Conservation (phyloP, 2,888 invertebrate genomes). For the Tricholauxania praeusta region DNA sequence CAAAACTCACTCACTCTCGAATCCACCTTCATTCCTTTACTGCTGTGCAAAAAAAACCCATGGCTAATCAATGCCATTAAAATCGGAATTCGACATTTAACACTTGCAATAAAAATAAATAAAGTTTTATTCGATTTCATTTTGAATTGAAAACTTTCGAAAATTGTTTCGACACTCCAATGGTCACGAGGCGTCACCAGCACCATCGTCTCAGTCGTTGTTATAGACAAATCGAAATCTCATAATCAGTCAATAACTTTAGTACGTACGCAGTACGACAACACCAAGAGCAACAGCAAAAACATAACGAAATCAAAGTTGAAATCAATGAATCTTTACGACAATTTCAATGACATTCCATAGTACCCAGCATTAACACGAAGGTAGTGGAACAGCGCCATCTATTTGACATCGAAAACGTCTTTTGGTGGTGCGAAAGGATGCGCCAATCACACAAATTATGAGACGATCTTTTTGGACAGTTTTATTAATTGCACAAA, state of each 20-base stretch:
- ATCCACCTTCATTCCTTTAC: not conserved
- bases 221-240: constrained; percentile 21
- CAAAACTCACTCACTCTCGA: not conserved
- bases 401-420: not conserved
- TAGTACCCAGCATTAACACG: constrained; percentile 27
- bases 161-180: not conserved
- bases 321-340: constrained; percentile 37
- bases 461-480: constrained; percentile 33
- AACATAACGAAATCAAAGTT: constrained; percentile 29
- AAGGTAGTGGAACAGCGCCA: constrained; percentile 7
- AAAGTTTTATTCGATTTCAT: constrained; percentile 12
- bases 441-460: constrained; percentile 30
- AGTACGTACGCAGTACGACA: not conserved
- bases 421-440: not conserved
- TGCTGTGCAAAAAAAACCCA: not conserved
- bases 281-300: not conserved
- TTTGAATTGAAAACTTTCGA: constrained; percentile 30
- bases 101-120: constrained; percentile 35
- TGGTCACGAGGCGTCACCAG: not conserved
- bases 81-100: constrained; percentile 35
- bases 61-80: constrained; percentile 34
- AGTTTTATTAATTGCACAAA: constrained; percentile 35
- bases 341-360: constrained; percentile 33
- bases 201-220: constrained; percentile 6
- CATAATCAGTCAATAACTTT: constrained; percentile 36